A percentile compares a stretch with the other conserved stretches of the same genome.
These are phyloP conservation scores for Silurus aristotelis DNA, from an alignment of 2,797 vertebrate species.

Conservation along the genomic window DNA sequence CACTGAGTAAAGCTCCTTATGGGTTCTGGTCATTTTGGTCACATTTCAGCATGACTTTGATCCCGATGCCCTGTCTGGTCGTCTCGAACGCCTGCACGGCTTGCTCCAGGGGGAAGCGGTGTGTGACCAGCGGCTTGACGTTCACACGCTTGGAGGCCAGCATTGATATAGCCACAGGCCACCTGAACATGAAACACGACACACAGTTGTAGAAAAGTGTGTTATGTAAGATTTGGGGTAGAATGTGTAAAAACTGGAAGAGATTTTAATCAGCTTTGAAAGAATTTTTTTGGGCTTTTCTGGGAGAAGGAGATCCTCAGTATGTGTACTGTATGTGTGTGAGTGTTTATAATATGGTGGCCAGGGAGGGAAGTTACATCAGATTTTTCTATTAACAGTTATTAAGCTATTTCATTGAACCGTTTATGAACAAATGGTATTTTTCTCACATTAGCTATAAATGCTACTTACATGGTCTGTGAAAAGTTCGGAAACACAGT, in stretches of 20 bases:
- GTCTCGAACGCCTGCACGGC: conserved; percentile 90
- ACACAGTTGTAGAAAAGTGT: background rate
- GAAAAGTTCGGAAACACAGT: too few species aligned
- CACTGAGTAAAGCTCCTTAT: conserved; percentile 54
- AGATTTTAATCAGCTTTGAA: background rate
- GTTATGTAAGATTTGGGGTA: background rate
- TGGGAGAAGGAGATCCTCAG: too few species aligned
- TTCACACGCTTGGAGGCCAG: conserved; percentile 87
- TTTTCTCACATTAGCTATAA: too few species aligned
- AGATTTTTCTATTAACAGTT: background rate
- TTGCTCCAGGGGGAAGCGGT: conserved; percentile 92
- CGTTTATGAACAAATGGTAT: background rate
- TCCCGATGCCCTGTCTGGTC: conserved; percentile 82
- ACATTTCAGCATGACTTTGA: conserved; percentile 98
- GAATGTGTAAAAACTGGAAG: background rate
- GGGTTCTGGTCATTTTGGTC: conserved; percentile 84
- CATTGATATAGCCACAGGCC: conserved; percentile 92
- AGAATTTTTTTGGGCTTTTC: too few species aligned
- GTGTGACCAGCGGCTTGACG: conserved; percentile 89
- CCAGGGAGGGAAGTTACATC: background rate
- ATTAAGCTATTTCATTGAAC: background rate
- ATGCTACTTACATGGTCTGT: too few species aligned
- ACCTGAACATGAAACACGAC: conserved; percentile 74
- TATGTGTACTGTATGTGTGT: too few species aligned
- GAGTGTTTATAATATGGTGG: background rate